A percentile compares a stretch with the other conserved stretches of the same genome.
phyloP scores from a whole-genome alignment of 2,113 vertebrate genomes.

The Neomonachus schauinslandi region DNA sequence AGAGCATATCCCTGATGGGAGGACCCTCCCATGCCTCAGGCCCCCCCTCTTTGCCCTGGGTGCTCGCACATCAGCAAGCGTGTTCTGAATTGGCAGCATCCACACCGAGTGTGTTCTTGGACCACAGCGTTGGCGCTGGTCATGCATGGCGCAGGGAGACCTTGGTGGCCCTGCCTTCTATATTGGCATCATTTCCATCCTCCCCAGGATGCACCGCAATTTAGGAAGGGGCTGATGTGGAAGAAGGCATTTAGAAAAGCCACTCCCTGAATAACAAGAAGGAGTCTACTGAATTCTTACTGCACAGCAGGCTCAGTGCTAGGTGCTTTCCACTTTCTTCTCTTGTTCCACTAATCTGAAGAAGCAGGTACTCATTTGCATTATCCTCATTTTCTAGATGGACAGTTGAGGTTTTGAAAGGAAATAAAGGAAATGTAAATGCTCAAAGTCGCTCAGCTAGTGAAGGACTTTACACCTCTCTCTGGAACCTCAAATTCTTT shows the following conservation, averaged over 20 bases:
- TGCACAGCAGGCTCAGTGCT: background rate
- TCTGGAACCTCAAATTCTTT: background rate
- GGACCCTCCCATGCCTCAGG: background rate
- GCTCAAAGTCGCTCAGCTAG: background rate
- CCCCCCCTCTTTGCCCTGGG: background rate
- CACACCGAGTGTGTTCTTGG: background rate
- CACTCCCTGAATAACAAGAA: background rate
- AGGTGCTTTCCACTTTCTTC: background rate
- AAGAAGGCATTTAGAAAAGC: background rate
- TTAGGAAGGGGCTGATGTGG: background rate
- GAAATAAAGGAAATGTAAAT: background rate
- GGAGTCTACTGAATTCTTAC: background rate
- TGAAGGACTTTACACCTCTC: background rate
- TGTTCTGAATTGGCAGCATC: background rate
- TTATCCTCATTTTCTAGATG: background rate
- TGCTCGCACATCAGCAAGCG: background rate
- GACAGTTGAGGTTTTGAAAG: background rate
- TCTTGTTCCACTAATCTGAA: background rate
- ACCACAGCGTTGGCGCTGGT: background rate
- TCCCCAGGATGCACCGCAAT: fast-evolving
- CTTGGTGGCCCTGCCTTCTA: background rate
- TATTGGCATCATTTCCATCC: fast-evolving
- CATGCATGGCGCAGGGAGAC: fast-evolving
- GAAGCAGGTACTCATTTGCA: background rate
- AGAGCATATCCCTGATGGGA: background rate